Evolutionary conservation across 2,888 invertebrate genomes (phyloP).

Genomic region (Macaria liturata): DNA sequence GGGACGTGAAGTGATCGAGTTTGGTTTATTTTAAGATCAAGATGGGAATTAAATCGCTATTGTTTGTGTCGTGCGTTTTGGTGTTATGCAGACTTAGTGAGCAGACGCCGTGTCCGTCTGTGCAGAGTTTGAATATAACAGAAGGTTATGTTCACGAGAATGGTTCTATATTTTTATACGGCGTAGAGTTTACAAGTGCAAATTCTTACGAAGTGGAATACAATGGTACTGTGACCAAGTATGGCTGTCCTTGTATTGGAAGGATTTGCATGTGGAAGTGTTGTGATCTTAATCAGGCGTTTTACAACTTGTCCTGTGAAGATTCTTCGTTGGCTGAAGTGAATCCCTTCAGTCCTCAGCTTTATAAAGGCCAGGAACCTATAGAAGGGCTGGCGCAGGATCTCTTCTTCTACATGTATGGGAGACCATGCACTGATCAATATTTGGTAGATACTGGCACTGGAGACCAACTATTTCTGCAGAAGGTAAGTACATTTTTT

Average conservation of each 20-base stretch:
- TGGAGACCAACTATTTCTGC: slow-evolving; percentile 58
- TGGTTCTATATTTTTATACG: slow-evolving; percentile 57
- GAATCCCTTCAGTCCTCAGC: slow-evolving; percentile 61
- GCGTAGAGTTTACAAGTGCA: slow-evolving; percentile 54
- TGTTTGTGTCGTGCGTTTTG: slow-evolving; percentile 40
- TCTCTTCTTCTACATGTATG: slow-evolving; percentile 63
- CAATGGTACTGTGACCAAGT: slow-evolving; percentile 39
- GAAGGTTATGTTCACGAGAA: slow-evolving; percentile 51
- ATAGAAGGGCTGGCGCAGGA: slow-evolving; percentile 48
- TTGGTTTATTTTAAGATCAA: slow-evolving; percentile 19
- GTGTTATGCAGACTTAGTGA: slow-evolving; percentile 27
- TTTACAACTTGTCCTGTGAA: slow-evolving; percentile 47
- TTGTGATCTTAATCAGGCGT: slow-evolving; percentile 52
- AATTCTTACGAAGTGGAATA: slow-evolving; percentile 58
- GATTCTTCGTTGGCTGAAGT: slow-evolving; percentile 45
- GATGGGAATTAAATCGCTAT: slow-evolving; percentile 42
- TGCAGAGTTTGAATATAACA: slow-evolving; percentile 66
- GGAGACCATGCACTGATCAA: slow-evolving; percentile 50
- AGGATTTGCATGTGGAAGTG: slow-evolving; percentile 68
- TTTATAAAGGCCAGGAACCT: slow-evolving; percentile 54
- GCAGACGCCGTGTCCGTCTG: slow-evolving; percentile 49
- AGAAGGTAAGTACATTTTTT: slow-evolving; percentile 54
- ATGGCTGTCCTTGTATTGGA: slow-evolving; percentile 69
- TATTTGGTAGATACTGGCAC: slow-evolving; percentile 56
- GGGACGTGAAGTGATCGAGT: slow-evolving; percentile 17